phyloP scores from a whole-genome alignment of 2,888 invertebrate species.

The Thecophora atra region DNA sequence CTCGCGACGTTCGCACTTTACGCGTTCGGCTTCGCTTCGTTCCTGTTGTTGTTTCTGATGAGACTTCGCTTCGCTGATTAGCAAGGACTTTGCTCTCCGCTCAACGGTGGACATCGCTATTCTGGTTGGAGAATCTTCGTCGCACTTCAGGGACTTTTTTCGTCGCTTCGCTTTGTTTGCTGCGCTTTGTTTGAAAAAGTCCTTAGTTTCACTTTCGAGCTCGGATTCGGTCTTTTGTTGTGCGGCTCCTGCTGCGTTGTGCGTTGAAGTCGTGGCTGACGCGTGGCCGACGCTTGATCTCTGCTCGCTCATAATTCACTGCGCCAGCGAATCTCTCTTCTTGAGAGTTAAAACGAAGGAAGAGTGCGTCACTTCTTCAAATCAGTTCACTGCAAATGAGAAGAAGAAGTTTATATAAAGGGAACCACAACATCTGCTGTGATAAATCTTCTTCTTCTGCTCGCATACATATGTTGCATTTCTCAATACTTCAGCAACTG shows the following conservation, averaged over 20 bases:
- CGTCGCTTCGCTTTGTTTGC: neutral
- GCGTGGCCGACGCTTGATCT: constrained; percentile 23
- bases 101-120: neutral
- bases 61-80: no score
- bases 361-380: no score
- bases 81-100: no score
- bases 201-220: constrained; percentile 25
- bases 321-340: no score
- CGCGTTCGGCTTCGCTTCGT: constrained; percentile 15
- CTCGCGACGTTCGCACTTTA: constrained; percentile 23
- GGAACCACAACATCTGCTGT: neutral
- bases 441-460: neutral
- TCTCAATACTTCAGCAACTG: constrained; percentile 19
- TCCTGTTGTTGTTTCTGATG: neutral
- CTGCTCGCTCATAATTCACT: neutral
- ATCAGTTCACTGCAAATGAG: no score
- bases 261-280: constrained; percentile 7
- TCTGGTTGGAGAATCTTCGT: constrained; percentile 1
- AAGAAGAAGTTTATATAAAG: neutral
- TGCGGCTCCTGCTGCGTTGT: neutral
- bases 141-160: neutral
- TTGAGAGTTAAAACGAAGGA: no score
- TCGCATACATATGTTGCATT: neutral
- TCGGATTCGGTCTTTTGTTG: constrained; percentile 2
- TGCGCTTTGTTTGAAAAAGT: neutral